Evolutionary conservation across 2,888 invertebrate genomes (phyloP).

Genomic region (Agonopterix heracliana): DNA sequence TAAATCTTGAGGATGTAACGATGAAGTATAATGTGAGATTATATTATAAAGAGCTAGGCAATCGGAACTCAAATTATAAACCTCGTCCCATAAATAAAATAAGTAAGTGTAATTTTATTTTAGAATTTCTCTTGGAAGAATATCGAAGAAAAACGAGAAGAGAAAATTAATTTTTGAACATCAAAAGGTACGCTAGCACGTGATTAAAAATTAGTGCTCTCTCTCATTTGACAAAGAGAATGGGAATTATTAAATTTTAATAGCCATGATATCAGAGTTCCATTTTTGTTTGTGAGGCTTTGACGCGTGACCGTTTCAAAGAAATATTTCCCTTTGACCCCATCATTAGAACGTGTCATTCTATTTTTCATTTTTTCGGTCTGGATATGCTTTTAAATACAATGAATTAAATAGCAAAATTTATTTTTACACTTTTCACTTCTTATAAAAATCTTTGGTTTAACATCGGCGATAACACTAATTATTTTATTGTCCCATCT

Average conservation of each 20-base stretch:
- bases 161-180: conserved; percentile 3
- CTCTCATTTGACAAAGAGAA: conserved; percentile 15
- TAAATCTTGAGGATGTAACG: no score
- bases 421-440: no score
- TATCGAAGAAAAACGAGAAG: neutral
- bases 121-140: no score
- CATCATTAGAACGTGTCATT: conserved; percentile 13
- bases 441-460: no score
- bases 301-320: conserved; percentile 25
- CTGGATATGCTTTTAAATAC: conserved; percentile 5
- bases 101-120: no score
- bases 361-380: conserved; percentile 19
- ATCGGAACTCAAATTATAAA: no score
- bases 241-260: conserved; percentile 25
- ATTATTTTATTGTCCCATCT: no score
- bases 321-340: conserved; percentile 21
- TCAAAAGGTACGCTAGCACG: conserved; percentile 3
- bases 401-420: no score
- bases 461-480: no score
- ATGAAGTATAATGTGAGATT: no score
- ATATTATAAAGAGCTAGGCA: no score
- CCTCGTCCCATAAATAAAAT: no score
- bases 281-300: conserved; percentile 14
- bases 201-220: conserved; percentile 1
- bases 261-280: conserved; percentile 7